Evolutionary conservation across 2,113 vertebrate genomes (phyloP), one percentile per base, ranked within the genome.

Genomic region (Thunnus maccoyii): DNA sequence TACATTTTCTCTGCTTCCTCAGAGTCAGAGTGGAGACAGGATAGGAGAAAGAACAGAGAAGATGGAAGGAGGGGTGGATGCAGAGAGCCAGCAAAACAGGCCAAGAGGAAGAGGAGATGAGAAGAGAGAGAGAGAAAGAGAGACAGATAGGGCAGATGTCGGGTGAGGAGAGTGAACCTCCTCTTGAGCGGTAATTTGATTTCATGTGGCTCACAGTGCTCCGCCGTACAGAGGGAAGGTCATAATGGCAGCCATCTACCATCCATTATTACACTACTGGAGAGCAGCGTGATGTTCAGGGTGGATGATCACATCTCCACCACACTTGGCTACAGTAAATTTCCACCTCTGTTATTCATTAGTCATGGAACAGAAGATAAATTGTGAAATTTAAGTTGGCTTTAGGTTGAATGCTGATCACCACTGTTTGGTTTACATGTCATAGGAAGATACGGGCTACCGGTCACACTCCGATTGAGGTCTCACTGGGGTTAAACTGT

Each of bases 121-220:
- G 48, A 32, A 62, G 25, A 76, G 64, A 50, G 66, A 15, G 50
- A 36, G 30, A 10, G 20, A 55, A 60, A 57, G 72, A 55, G 44
- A 25, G 67, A 16, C 62, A 72, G 41, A 69, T 5, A 16, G 60
- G 47, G 54, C 41, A 72, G 47, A 72, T 70, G 79, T 74, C 13
- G 22, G 75, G 72, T 71, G 76, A 85, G 63, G 69, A 77, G 57
- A 88, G 77, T 52, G 70, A 85, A 74, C 82, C 86, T 86, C 85
- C 82, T 94, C 86, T 88, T 27, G 79, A 83, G 92, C 74, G 13
- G 87, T 93, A 92, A 93, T 94, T 94, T 91, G 85, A 91, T 94
- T 92, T 92, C 83, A 78, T 77, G 77, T 89, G 88, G 87, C 87
- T 93, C 82, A 22, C 87, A 85, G 89, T 82, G 80, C 90, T 84